These are phyloP conservation scores for Torymus auratus DNA, from an alignment of 2,888 invertebrate species.

Conservation along the genomic window DNA sequence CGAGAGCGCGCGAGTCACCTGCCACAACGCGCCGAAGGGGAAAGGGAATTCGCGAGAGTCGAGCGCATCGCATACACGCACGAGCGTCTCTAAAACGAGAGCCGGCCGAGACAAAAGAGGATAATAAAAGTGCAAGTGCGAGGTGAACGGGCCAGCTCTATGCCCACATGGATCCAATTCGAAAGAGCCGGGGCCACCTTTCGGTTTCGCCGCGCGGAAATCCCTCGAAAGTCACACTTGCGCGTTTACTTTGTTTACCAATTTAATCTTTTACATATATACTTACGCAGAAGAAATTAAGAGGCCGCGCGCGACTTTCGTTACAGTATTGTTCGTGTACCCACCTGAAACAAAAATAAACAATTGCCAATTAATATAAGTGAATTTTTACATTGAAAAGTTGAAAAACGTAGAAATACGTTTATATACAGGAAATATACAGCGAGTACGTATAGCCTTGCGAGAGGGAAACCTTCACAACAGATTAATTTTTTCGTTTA, in stretches of 20 bases:
- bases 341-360: no score
- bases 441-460: background rate
- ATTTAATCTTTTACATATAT: no score
- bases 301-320: no score
- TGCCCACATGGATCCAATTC: background rate
- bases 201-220: background rate
- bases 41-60: constrained; percentile 27
- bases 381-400: no score
- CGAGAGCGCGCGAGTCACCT: constrained; percentile 22
- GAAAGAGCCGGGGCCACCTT: no score
- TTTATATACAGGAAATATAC: no score
- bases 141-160: background rate
- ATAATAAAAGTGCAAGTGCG: background rate
- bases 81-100: constrained; percentile 22
- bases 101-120: background rate
- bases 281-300: no score
- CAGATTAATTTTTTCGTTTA: constrained; percentile 5
- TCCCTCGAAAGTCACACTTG: no score
- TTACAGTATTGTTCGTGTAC: no score
- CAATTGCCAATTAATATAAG: no score
- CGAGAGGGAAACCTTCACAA: background rate
- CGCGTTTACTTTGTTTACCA: no score
- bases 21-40: constrained; percentile 25
- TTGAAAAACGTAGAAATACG: no score
- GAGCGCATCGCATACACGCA: background rate